Percentiles rank a stretch among this genome's conserved stretches.
Conservation (phyloP, 2,888 invertebrate species). For the Macrophya alboannulata region DNA sequence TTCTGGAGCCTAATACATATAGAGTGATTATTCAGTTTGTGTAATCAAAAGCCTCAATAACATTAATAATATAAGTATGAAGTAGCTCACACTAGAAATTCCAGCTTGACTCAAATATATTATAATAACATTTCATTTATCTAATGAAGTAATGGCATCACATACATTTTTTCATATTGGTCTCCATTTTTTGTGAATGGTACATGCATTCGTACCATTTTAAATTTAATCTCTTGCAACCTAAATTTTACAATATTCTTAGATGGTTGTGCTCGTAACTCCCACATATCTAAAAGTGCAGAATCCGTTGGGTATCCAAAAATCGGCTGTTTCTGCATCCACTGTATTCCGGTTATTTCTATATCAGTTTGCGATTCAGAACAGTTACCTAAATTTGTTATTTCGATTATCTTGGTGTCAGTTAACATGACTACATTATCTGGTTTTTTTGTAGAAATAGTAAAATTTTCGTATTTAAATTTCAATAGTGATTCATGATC, state of each 20-base stretch:
- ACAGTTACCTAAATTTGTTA: neutral
- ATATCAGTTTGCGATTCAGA: conserved; percentile 1
- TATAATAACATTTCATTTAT: neutral
- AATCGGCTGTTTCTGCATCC: conserved; percentile 15
- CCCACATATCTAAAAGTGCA: neutral
- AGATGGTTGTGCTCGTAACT: neutral
- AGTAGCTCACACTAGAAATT: neutral
- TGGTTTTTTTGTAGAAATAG: neutral
- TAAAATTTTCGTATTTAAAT: neutral
- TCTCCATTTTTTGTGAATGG: neutral
- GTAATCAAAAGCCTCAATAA: conserved; percentile 1
- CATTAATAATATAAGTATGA: neutral
- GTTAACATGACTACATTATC: conserved; percentile 20
- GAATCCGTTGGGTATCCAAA: conserved; percentile 6
- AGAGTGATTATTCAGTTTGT: neutral
- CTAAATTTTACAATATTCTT: conserved; percentile 15
- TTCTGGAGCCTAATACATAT: neutral
- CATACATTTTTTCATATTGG: neutral
- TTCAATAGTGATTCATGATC: neutral
- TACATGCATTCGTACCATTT: conserved; percentile 11
- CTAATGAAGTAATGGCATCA: conserved; percentile 14
- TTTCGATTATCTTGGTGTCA: conserved; percentile 10
- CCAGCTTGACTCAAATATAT: neutral
- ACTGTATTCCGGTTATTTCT: conserved; percentile 14
- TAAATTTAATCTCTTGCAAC: conserved; percentile 5